Base-by-base conservation (phyloP, 1,140 invertebrate genomes). In the Parapsyche elsis region DNA sequence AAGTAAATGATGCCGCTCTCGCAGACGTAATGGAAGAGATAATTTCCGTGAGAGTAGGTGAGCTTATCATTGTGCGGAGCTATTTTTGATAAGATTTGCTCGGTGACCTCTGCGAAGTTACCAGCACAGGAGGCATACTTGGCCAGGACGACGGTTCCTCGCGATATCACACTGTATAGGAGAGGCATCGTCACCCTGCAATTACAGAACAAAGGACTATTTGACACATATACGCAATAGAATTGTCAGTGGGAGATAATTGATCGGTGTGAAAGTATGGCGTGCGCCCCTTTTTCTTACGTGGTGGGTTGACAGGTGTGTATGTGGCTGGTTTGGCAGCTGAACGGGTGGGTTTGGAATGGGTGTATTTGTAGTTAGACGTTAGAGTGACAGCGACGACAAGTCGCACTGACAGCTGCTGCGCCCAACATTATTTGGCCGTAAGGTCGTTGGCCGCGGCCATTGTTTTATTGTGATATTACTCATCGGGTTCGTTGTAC, bases 51-150 rank as follows among this genome's bases (percentile, higher is more conserved):
- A 0, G 95, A 95, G 85, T 98, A 97, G 5, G 96, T 98, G 67
- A 97, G 89, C 87, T 96, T 97, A 83, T 95, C 93, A 91, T 97
- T 93, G 71, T 95, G 92, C 0, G 93, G 91, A 30, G 94, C 91
- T 85, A 98, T 98, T 88, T 95, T 96, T 0, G 91, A 89, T 59
- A 98, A 89, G 81, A 98, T 95, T 87, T 97, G 95, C 87, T 97
- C 95, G 9, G 96, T 96, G 9, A 98, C 95, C 90, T 98, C 96
- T 0, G 94, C 93, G 88, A 98, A 98, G 88, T 98, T 98, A 9
- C 97, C 97, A 80, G 94, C 92, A 88, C 96, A 97, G 9, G 94
- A 92, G 2, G 97, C 96, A 92, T 95, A 94, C 87, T 97, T 96
- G 1, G 95, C 94, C 4, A 99, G 90, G 44, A 98, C 92, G 0